phyloP scores from a whole-genome alignment of 2,888 invertebrate species.

The Phengaris arion region DNA sequence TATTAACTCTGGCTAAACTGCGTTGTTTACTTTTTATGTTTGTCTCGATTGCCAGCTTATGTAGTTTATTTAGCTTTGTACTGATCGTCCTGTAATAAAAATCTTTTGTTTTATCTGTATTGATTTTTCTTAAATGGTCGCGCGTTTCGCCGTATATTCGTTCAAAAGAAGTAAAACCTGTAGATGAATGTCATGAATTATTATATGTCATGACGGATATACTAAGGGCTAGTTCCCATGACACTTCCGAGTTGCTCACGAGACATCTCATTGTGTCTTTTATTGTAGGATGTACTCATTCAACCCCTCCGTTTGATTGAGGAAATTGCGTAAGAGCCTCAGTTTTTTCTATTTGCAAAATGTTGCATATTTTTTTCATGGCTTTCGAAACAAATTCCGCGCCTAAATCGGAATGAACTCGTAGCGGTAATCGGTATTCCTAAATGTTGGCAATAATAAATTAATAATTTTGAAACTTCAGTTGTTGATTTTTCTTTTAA shows the following conservation, averaged over 20 bases:
- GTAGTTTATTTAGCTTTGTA: slow-evolving; percentile 5
- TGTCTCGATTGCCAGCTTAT: too few species aligned
- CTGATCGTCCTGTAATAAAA: neutral
- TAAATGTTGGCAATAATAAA: slow-evolving; percentile 19
- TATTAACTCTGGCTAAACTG: too few species aligned
- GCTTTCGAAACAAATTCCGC: slow-evolving; percentile 28
- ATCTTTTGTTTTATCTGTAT: slow-evolving; percentile 9
- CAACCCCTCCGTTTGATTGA: slow-evolving; percentile 24
- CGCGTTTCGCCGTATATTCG: slow-evolving; percentile 23
- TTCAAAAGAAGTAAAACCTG: slow-evolving; percentile 26
- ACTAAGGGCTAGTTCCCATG: slow-evolving; percentile 9
- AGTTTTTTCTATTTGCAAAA: slow-evolving; percentile 23
- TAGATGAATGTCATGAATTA: slow-evolving; percentile 19
- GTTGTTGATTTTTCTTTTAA: slow-evolving; percentile 27
- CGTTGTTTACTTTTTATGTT: too few species aligned
- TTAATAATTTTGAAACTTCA: slow-evolving; percentile 17
- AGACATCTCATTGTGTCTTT: slow-evolving; percentile 29
- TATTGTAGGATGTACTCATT: slow-evolving; percentile 24
- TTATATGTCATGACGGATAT: slow-evolving; percentile 22
- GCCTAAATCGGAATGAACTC: slow-evolving; percentile 26
- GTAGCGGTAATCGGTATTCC: slow-evolving; percentile 19
- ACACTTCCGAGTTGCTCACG: neutral
- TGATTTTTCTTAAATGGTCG: slow-evolving; percentile 23
- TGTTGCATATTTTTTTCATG: slow-evolving; percentile 18
- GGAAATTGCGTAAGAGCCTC: slow-evolving; percentile 26